A percentile compares a stretch with the other conserved stretches of the same genome.
Evolutionary conservation across 2,797 vertebrate species (phyloP).

Genomic region (Streptopelia turtur): DNA sequence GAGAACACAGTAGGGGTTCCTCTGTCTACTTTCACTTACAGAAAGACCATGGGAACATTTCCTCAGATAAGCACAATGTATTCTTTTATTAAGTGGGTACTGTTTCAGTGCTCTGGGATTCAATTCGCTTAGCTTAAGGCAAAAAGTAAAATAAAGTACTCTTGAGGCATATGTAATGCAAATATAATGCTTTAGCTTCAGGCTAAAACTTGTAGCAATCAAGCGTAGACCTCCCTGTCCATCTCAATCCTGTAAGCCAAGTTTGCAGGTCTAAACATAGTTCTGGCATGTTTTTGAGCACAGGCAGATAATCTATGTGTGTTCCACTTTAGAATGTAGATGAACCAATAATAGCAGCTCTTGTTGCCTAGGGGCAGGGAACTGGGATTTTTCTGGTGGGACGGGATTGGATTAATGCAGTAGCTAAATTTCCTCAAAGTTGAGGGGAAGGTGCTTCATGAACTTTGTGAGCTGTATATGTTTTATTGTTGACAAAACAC

Average conservation of each 20-base stretch:
- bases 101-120: conserved; percentile 34
- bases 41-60: conserved; percentile 21
- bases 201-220: conserved; percentile 57
- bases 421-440: not conserved
- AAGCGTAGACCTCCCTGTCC: conserved; percentile 23
- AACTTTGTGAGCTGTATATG: not conserved
- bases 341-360: not conserved
- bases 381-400: too few relatives aligned
- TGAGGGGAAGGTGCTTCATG: not conserved
- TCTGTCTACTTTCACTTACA: not conserved
- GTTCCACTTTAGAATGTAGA: not conserved
- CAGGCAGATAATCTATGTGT: not conserved
- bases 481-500: not conserved
- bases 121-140: conserved; percentile 36
- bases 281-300: not conserved
- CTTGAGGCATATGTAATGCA: conserved; percentile 55
- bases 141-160: conserved; percentile 49
- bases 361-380: not conserved
- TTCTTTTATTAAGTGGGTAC: conserved; percentile 24
- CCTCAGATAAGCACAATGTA: conserved; percentile 7
- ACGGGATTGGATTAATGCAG: not conserved
- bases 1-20: not conserved
- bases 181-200: conserved; percentile 51
- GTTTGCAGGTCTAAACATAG: not conserved
- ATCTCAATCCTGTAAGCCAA: conserved; percentile 15